Evolutionary conservation across 2,888 invertebrate species (phyloP).

Genomic region (Harpagoxenus sublaevis): DNA sequence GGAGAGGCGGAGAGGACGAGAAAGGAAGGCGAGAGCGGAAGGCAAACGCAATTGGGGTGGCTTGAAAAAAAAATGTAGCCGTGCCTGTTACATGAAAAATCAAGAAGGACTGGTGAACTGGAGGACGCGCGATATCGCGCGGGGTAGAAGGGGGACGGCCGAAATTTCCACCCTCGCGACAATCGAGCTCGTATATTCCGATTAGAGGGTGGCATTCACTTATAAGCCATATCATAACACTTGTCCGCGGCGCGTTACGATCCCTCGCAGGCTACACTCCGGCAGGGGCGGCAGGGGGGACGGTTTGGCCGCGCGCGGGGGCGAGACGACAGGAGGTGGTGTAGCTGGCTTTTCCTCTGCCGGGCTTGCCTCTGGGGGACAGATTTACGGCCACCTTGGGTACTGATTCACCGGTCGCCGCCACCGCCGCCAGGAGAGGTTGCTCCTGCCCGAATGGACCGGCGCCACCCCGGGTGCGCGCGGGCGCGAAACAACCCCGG

Average conservation of each 20-base stretch:
- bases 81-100: constrained; percentile 37
- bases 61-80: constrained; percentile 13
- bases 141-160: not conserved
- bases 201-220: constrained; percentile 86
- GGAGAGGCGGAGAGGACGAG: constrained; percentile 4
- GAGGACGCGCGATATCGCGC: constrained; percentile 4
- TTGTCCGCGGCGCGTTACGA: constrained; percentile 85
- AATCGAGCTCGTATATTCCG: constrained; percentile 86
- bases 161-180: constrained; percentile 79
- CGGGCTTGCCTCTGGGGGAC: constrained; percentile 79
- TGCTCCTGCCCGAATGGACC: constrained; percentile 72
- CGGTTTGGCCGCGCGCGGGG: constrained; percentile 25
- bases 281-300: not conserved
- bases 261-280: constrained; percentile 70
- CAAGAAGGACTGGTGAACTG: constrained; percentile 4
- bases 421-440: constrained; percentile 67
- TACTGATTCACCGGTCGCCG: constrained; percentile 84
- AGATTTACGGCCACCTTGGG: constrained; percentile 86
- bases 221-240: constrained; percentile 86
- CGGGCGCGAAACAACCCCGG: constrained; percentile 62
- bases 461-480: constrained; percentile 60
- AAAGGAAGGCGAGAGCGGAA: not conserved
- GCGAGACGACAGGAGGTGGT: constrained; percentile 54
- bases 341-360: constrained; percentile 66
- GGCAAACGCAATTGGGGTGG: not conserved